phyloP scores from a whole-genome alignment of 2,113 vertebrate genomes.

The Cynopterus brachyotis region DNA sequence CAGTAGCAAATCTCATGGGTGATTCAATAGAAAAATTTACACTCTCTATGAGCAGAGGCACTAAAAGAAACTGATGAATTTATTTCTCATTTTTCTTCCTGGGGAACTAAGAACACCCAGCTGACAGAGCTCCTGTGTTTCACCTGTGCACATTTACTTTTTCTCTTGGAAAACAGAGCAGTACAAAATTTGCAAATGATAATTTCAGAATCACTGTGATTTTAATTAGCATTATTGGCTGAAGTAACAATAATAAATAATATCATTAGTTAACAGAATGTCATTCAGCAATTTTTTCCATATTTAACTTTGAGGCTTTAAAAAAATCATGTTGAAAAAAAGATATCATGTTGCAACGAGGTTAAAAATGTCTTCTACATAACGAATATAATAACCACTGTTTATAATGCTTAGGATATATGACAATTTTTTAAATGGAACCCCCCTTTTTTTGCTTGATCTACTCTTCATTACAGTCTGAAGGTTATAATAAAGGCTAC shows the following conservation, averaged over 20 bases:
- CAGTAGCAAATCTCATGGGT: background rate
- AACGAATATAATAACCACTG: background rate
- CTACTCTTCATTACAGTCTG: slow-evolving; percentile 11
- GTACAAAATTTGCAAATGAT: slow-evolving; percentile 16
- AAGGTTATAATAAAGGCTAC: background rate
- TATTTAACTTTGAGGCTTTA: slow-evolving; percentile 10
- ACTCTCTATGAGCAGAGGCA: background rate
- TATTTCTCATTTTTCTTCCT: background rate
- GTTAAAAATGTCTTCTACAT: background rate
- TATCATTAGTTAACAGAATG: background rate
- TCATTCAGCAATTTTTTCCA: background rate
- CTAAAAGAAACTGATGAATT: background rate
- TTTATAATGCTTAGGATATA: background rate
- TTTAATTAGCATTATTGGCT: slow-evolving; percentile 7
- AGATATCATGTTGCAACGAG: background rate
- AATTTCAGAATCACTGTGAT: slow-evolving; percentile 41
- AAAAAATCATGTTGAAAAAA: slow-evolving; percentile 47
- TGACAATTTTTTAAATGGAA: slow-evolving; percentile 17
- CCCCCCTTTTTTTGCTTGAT: background rate
- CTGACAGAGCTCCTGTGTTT: background rate
- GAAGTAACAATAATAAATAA: slow-evolving; percentile 17
- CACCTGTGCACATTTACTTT: background rate
- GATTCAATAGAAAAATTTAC: background rate
- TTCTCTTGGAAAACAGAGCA: slow-evolving; percentile 43
- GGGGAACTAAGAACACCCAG: background rate